These are phyloP conservation scores for Tauraco hartlaubi DNA, from an alignment of 2,797 vertebrate genomes.

Conservation along the genomic window DNA sequence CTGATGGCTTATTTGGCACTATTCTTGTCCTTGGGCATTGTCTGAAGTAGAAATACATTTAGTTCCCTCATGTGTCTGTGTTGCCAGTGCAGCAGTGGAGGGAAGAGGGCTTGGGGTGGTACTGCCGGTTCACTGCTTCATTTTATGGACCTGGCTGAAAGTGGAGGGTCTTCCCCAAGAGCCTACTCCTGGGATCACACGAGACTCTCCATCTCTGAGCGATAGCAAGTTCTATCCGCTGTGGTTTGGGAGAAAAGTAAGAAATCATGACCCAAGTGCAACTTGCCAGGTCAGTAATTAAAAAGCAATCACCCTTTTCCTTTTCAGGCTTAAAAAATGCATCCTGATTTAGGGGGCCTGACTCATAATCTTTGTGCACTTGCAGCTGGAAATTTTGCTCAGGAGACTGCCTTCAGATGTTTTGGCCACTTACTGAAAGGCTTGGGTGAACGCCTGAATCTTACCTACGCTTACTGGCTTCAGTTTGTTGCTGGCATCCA, in stretches of 20 bases:
- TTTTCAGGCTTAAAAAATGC: not conserved
- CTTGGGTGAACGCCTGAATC: not conserved
- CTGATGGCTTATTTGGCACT: not conserved
- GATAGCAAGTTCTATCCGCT: not conserved
- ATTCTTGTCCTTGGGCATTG: not conserved
- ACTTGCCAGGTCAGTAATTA: not conserved
- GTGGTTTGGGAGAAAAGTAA: not conserved
- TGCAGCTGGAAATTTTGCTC: not conserved
- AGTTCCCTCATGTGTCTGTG: rapidly evolving
- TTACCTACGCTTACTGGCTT: not conserved
- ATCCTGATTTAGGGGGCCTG: not conserved
- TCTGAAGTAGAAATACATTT: not conserved
- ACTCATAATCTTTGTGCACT: not conserved
- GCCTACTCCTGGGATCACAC: not conserved
- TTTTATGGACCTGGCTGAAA: not conserved
- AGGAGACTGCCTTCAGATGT: not conserved
- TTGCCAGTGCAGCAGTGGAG: not conserved
- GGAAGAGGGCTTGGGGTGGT: not conserved
- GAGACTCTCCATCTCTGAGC: not conserved
- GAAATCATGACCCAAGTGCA: not conserved
- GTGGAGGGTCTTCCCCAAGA: not conserved
- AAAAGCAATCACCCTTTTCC: constrained; percentile 4
- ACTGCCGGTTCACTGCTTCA: rapidly evolving
- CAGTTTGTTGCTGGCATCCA: not conserved
- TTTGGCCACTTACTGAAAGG: not conserved